Evolutionary conservation across 2,888 invertebrate genomes (phyloP), one percentile per base, ranked within the genome.

Genomic region (Rhamnusium bicolor): DNA sequence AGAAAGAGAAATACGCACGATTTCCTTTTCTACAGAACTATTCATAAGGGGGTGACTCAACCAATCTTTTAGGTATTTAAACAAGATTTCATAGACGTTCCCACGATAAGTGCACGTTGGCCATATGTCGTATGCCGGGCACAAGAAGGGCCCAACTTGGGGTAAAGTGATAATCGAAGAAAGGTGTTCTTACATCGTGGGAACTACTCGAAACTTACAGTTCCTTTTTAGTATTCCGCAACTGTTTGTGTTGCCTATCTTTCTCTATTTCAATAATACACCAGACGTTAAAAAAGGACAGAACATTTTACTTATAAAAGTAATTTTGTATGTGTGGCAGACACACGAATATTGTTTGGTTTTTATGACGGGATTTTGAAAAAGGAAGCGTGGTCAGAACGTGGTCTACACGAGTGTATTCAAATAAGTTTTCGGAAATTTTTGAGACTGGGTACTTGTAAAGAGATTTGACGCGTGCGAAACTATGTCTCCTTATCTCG

Each of bases 101-200:
- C 85, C 85, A 84, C 84, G 85, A 80, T 82, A 74, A 72, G 72
- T 71, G 80, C 81, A 81, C 85, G 84, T 83, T 83, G 79, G 80
- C 86, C 86, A 86, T 85, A 86, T 86, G 86, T 85, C 84, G 85
- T 81, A 84, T 80, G 82, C 81, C 80, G 61, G 71, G 80, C 82
- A 82, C 80, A 82, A 81, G 80, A 75, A 79, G 78, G 80, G 74
- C 76, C 69, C 61, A 74, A 71, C 76, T 75, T 75, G 75, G 81
- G 80, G 79, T 78, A 78, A 81, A 79, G 80, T 77, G 82, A 83
- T 83, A 83, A 83, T 81, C 82, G 81, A 81, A 75, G 82, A 82
- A 84, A 84, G 84, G 83, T 84, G 84, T 82, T 80, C 73, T 69
- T 71, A 68, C 69, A 79, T 77, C 84, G 84, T 84, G 84, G 81